A percentile compares a stretch with the other conserved stretches of the same genome.
Conservation (phyloP, 1,140 invertebrate genomes). For the Halotydeus destructor region DNA sequence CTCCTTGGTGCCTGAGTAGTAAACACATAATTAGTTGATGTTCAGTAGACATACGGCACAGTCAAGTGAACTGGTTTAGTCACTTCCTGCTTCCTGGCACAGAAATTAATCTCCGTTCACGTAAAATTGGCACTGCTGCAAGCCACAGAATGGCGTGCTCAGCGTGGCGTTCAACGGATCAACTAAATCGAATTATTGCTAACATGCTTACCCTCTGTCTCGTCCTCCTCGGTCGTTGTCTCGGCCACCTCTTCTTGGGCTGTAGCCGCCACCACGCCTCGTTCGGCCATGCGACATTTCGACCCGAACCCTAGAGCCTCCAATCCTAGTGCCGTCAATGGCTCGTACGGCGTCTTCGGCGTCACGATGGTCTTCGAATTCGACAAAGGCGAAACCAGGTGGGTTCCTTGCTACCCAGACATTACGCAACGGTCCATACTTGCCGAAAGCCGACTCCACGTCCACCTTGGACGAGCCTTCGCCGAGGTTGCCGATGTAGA, state of each 20-base stretch:
- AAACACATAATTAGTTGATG: too few relatives aligned
- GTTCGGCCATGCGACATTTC: constrained; percentile 70
- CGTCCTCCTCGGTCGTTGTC: constrained; percentile 16
- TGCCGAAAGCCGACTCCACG: constrained; percentile 72
- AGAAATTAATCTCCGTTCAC: too few relatives aligned
- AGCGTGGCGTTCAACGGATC: too few relatives aligned
- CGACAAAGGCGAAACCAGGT: constrained; percentile 80
- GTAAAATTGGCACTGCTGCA: too few relatives aligned
- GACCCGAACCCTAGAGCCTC: constrained; percentile 55
- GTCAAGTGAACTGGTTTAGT: too few relatives aligned
- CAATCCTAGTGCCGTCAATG: constrained; percentile 77
- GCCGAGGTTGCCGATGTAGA: constrained; percentile 93
- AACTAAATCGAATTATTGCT: too few relatives aligned
- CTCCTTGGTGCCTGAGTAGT: too few relatives aligned
- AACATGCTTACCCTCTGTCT: too few relatives aligned
- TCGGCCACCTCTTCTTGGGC: too few relatives aligned
- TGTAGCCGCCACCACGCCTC: constrained; percentile 40
- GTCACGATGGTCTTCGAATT: constrained; percentile 44
- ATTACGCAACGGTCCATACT: constrained; percentile 82
- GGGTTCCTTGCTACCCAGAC: constrained; percentile 84
- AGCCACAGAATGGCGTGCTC: too few relatives aligned
- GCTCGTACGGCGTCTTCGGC: constrained; percentile 90
- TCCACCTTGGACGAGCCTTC: constrained; percentile 75
- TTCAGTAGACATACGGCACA: too few relatives aligned
- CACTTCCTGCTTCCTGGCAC: too few relatives aligned